Percentiles rank a stretch among this genome's conserved stretches.
These are phyloP conservation scores for Siniperca obscura DNA, from an alignment of 2,797 vertebrate species.

Conservation along the genomic window DNA sequence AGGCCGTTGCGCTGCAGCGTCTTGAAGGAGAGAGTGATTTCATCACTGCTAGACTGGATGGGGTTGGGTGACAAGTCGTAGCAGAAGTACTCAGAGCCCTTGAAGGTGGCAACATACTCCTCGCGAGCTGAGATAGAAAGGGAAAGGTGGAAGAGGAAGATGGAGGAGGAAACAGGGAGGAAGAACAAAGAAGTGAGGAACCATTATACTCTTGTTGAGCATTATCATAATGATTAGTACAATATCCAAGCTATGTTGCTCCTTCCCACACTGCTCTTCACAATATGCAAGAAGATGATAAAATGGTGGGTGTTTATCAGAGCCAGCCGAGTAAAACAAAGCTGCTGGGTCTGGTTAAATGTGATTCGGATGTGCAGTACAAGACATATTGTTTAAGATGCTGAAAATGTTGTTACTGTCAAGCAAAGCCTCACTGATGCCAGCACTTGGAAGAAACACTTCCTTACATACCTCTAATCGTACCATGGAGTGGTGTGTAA, in stretches of 20 bases:
- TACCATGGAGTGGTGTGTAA: slow-evolving; percentile 78
- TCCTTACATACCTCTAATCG: slow-evolving; percentile 80
- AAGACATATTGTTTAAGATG: slow-evolving; percentile 76
- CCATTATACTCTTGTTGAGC: slow-evolving; percentile 54
- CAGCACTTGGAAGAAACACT: slow-evolving; percentile 78
- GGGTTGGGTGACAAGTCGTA: slow-evolving; percentile 98
- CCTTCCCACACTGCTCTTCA: slow-evolving; percentile 72
- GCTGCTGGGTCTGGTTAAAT: slow-evolving; percentile 69
- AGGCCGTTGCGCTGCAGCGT: slow-evolving; percentile 99
- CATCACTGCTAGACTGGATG: slow-evolving; percentile 98
- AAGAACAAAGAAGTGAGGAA: slow-evolving; percentile 44
- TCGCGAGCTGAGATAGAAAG: slow-evolving; percentile 89
- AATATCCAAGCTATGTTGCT: slow-evolving; percentile 52
- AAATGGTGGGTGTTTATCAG: slow-evolving; percentile 80
- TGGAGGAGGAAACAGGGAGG: slow-evolving; percentile 31
- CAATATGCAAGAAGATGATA: slow-evolving; percentile 73
- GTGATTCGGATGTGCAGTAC: slow-evolving; percentile 70
- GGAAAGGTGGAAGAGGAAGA: slow-evolving; percentile 61
- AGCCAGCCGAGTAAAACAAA: slow-evolving; percentile 70
- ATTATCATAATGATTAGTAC: slow-evolving; percentile 60
- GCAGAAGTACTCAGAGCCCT: slow-evolving; percentile 99
- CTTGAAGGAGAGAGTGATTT: slow-evolving; percentile 99
- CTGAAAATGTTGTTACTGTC: slow-evolving; percentile 80
- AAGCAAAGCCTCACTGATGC: slow-evolving; percentile 77
- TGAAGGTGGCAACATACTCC: slow-evolving; percentile 99